phyloP scores from a whole-genome alignment of 2,888 invertebrate species.

The Eupithecia subfuscata region DNA sequence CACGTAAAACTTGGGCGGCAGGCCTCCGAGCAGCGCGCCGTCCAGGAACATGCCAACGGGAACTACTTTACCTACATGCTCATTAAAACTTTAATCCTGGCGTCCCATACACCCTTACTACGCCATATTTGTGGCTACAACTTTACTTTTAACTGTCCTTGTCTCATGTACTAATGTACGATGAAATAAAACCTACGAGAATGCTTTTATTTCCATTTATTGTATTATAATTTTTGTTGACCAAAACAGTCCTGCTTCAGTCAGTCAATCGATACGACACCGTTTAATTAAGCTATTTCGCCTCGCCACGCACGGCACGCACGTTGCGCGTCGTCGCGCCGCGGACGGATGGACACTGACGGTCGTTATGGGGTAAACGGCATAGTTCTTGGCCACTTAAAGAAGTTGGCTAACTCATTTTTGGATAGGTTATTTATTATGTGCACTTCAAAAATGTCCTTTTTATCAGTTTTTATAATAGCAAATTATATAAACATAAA shows the following conservation, averaged over 20 bases:
- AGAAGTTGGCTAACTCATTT: too few species aligned
- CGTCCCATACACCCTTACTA: background rate
- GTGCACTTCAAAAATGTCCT: too few species aligned
- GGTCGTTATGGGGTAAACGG: too few species aligned
- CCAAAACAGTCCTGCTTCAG: background rate
- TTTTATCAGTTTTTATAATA: too few species aligned
- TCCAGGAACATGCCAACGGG: constrained; percentile 69
- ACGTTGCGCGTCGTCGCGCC: too few species aligned
- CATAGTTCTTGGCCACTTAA: too few species aligned
- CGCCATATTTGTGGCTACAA: background rate
- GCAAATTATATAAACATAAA: too few species aligned
- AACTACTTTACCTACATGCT: background rate
- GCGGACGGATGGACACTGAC: too few species aligned
- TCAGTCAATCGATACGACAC: too few species aligned
- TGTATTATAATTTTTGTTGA: background rate
- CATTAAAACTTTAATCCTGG: background rate
- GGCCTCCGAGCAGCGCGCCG: constrained; percentile 95
- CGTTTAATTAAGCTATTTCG: too few species aligned
- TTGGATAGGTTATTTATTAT: too few species aligned
- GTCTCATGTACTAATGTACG: background rate
- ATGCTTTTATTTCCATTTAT: background rate
- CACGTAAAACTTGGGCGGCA: constrained; percentile 99
- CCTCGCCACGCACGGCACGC: too few species aligned
- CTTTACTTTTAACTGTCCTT: background rate
- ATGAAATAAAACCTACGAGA: background rate